These are phyloP conservation scores for Addax nasomaculatus DNA, from an alignment of 2,113 vertebrate genomes.

Conservation along the genomic window DNA sequence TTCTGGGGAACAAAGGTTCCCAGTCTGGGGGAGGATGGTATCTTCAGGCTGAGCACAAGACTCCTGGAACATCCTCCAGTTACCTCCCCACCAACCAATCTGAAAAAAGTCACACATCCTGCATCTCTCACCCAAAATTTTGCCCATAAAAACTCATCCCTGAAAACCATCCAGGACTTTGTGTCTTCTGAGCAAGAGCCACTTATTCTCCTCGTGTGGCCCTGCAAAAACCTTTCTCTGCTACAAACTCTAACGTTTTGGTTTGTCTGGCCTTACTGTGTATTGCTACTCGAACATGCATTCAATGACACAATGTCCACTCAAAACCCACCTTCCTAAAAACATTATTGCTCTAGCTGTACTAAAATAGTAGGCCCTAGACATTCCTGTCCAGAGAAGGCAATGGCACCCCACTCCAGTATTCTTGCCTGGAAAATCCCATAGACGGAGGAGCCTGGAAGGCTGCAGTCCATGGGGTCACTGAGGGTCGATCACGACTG, in stretches of 20 bases:
- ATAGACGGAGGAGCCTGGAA: too few species aligned
- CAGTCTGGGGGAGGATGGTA: not conserved
- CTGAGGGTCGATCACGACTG: too few species aligned
- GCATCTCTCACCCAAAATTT: not conserved
- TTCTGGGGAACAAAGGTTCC: not conserved
- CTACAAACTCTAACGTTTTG: not conserved
- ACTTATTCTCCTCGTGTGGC: not conserved
- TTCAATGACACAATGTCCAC: not conserved
- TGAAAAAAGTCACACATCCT: not conserved
- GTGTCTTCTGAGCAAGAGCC: not conserved
- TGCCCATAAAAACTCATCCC: not conserved
- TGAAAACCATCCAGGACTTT: not conserved
- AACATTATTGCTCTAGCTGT: not conserved
- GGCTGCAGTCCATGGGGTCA: too few species aligned
- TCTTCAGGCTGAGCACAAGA: not conserved
- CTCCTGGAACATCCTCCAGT: not conserved
- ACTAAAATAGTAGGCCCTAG: not conserved
- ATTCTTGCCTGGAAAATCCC: too few species aligned
- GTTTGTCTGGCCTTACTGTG: not conserved
- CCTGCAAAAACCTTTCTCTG: not conserved
- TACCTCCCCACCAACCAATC: not conserved
- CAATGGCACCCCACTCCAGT: too few species aligned
- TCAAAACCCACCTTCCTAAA: not conserved
- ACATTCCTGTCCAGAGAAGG: not conserved
- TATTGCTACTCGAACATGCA: not conserved